A percentile compares a stretch with the other conserved stretches of the same genome.
phyloP scores from a whole-genome alignment of 2,113 vertebrate genomes.

The Tricholaema leucomelas region DNA sequence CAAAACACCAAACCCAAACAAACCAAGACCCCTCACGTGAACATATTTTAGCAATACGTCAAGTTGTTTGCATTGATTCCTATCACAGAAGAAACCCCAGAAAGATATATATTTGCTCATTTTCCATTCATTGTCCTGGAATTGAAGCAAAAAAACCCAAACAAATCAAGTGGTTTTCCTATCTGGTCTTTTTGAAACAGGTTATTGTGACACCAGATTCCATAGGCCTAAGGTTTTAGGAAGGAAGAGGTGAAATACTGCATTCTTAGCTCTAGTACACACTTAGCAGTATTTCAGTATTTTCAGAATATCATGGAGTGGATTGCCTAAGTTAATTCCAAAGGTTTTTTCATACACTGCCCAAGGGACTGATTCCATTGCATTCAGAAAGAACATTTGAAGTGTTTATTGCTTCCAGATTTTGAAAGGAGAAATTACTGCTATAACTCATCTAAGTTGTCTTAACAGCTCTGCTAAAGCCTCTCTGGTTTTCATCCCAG shows the following conservation, averaged over 20 bases:
- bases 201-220: neutral
- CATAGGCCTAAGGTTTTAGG: neutral
- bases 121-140: neutral
- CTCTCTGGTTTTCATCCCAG: conserved; percentile 6
- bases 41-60: neutral
- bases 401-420: conserved; percentile 35
- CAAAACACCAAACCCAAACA: too few species aligned
- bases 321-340: neutral
- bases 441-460: neutral
- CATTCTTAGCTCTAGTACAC: neutral
- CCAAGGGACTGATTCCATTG: neutral
- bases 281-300: neutral
- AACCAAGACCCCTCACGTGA: neutral
- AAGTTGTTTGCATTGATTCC: neutral
- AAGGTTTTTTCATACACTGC: neutral
- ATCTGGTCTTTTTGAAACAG: neutral
- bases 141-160: neutral
- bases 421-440: conserved; percentile 22
- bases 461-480: conserved; percentile 16
- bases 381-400: neutral
- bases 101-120: neutral
- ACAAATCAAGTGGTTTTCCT: neutral
- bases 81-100: neutral
- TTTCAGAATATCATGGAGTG: neutral
- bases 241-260: neutral